Evolutionary conservation across 2,113 vertebrate species (phyloP).

Genomic region (Pedionomus torquatus): DNA sequence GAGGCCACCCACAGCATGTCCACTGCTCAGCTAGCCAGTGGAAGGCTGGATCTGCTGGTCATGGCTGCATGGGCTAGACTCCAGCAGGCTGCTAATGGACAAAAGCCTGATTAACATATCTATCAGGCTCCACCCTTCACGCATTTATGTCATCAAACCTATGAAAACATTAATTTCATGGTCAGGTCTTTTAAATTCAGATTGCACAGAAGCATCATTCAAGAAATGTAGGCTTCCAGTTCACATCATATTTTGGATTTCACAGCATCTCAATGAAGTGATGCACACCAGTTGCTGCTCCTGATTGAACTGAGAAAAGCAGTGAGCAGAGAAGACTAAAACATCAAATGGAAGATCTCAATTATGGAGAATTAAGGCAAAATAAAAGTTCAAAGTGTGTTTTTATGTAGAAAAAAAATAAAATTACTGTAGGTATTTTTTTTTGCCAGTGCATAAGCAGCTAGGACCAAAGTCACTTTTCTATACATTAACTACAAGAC

Average conservation of each 20-base stretch:
- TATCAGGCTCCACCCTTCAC: background rate
- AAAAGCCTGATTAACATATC: background rate
- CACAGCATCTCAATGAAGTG: background rate
- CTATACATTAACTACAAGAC: background rate
- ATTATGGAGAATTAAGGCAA: background rate
- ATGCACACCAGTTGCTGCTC: background rate
- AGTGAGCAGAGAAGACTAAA: background rate
- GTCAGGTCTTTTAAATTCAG: background rate
- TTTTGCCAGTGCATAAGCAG: background rate
- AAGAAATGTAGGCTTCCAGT: background rate
- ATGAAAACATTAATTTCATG: background rate
- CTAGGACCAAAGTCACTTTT: background rate
- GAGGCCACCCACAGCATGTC: accelerated
- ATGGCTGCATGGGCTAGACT: background rate
- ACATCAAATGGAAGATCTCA: background rate
- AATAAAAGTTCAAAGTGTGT: background rate
- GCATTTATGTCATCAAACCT: background rate
- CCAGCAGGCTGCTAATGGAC: background rate
- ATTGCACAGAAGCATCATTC: accelerated
- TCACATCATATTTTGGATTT: background rate
- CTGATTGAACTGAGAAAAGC: background rate
- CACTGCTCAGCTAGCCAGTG: accelerated
- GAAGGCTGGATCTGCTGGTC: background rate
- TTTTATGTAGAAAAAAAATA: background rate
- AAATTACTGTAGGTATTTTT: background rate